Evolutionary conservation across 2,797 vertebrate species (phyloP), one percentile per base, ranked within the genome.

Genomic region (Sparus aurata): DNA sequence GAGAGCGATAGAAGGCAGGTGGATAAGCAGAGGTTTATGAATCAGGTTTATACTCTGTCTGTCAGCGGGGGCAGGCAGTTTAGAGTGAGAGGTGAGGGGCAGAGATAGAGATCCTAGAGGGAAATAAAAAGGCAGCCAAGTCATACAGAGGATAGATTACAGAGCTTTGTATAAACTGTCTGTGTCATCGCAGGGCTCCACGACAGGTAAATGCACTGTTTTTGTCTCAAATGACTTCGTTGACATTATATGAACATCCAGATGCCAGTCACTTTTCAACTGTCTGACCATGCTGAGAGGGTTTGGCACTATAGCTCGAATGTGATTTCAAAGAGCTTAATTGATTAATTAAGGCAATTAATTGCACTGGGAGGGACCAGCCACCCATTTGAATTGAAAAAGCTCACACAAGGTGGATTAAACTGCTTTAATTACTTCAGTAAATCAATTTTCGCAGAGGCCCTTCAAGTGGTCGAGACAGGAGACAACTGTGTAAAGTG

Each of bases 11-110:
- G 85, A 75, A 79, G 85, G 73, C 49, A 83, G 85, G 85, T 89
- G 90, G 88, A 90, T 93, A 89, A 91, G 87, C 85, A 80, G 76
- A 87, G 76, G 87, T 93, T 93, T 93, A 93, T 94, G 87, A 91
- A 92, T 86, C 75, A 73, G 68, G 79, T 91, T 89, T 75, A 83
- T 50, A 83, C 75, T 86, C 84, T 86, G 79, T 91, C 87, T 87
- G 79, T 91, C 87, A 87, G 76, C 22, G 22, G 69, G 65, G 67
- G 46, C 80, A 86, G 70, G 69, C 73, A 79, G 75, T 76, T 83
- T 64, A 80, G 79, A 79, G 68, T 71, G 84, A 82, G 80, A 84
- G 81, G 82, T 69, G 57, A 71, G 78, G 85, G 64, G 38, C 52
- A 86, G 66, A 77, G 91, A 87, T 43, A 89, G 86, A 85, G 71